A percentile compares a stretch with the other conserved stretches of the same genome.
These are phyloP conservation scores for Diachasma alloeum DNA, from an alignment of 1,140 invertebrate genomes.

Conservation along the genomic window DNA sequence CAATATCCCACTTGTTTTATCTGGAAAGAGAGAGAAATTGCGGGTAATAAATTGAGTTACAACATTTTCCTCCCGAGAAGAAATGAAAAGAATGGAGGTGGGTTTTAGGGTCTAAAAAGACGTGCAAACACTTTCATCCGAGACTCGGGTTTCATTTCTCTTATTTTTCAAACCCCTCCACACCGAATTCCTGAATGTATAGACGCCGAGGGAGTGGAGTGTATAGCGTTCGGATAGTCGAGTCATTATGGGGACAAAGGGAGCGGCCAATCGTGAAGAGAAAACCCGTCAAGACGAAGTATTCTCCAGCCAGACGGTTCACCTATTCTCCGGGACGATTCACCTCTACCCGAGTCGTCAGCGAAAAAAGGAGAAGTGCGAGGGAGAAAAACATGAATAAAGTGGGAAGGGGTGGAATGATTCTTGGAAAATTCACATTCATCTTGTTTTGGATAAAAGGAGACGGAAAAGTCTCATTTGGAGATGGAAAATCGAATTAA, in stretches of 20 bases:
- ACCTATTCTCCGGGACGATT: slow-evolving; percentile 4
- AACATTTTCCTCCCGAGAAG: background rate
- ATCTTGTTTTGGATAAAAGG: no score
- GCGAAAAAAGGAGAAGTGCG: background rate
- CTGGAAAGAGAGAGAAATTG: no score
- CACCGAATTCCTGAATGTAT: background rate
- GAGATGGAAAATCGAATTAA: no score
- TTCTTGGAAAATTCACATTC: no score
- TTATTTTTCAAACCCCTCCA: background rate
- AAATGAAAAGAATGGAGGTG: background rate
- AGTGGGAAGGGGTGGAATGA: background rate
- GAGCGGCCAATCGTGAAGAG: slow-evolving; percentile 33
- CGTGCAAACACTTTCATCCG: background rate
- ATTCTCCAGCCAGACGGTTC: slow-evolving; percentile 7
- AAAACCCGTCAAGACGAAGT: slow-evolving; percentile 27
- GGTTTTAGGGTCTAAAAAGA: slow-evolving; percentile 8
- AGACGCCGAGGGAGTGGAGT: background rate
- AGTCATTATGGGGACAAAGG: slow-evolving; percentile 45
- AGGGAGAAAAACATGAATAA: background rate
- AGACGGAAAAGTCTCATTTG: no score
- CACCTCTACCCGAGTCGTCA: background rate
- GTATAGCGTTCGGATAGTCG: slow-evolving; percentile 5
- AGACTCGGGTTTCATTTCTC: background rate
- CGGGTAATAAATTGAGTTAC: no score
- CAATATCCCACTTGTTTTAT: no score